A percentile compares a stretch with the other conserved stretches of the same genome.
Conservation (phyloP, 2,797 vertebrate genomes). For the Hyperoplus immaculatus region DNA sequence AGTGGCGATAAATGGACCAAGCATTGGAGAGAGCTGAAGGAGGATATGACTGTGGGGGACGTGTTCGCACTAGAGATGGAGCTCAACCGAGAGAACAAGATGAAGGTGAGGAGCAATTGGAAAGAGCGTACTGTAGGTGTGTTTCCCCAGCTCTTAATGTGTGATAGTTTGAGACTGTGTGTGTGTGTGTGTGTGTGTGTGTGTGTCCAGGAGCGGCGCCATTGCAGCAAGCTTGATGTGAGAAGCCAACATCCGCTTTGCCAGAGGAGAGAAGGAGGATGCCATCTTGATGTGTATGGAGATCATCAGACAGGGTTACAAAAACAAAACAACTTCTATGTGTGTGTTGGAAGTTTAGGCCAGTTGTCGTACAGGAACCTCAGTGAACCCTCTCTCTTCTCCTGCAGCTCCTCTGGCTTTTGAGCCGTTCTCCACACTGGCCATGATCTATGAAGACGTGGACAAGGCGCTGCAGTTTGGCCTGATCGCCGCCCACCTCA, state of each 20-base stretch:
- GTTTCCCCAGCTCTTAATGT: background rate
- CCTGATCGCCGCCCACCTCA: constrained; percentile 96
- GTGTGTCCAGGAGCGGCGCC: constrained; percentile 91
- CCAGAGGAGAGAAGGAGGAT: constrained; percentile 94
- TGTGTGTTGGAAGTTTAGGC: too few relatives aligned
- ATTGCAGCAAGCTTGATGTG: constrained; percentile 99
- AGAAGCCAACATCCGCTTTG: constrained; percentile 98
- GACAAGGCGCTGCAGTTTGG: constrained; percentile 97
- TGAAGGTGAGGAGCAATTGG: constrained; percentile 87
- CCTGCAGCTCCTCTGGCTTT: too few relatives aligned
- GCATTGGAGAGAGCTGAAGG: constrained; percentile 76
- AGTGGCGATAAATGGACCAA: constrained; percentile 64
- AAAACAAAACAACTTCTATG: background rate
- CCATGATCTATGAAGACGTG: constrained; percentile 92
- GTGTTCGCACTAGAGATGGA: constrained; percentile 98
- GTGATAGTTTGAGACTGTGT: background rate
- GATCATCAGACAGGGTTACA: constrained; percentile 94
- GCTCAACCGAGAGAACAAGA: constrained; percentile 95
- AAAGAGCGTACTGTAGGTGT: background rate
- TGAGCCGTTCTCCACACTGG: too few relatives aligned
- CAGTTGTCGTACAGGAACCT: too few relatives aligned
- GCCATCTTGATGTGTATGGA: constrained; percentile 99
- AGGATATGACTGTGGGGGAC: constrained; percentile 90
- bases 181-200: background rate
- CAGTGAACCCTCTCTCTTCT: too few relatives aligned